Conservation (phyloP, 2,113 vertebrate species). For the Phaetusa simplex region DNA sequence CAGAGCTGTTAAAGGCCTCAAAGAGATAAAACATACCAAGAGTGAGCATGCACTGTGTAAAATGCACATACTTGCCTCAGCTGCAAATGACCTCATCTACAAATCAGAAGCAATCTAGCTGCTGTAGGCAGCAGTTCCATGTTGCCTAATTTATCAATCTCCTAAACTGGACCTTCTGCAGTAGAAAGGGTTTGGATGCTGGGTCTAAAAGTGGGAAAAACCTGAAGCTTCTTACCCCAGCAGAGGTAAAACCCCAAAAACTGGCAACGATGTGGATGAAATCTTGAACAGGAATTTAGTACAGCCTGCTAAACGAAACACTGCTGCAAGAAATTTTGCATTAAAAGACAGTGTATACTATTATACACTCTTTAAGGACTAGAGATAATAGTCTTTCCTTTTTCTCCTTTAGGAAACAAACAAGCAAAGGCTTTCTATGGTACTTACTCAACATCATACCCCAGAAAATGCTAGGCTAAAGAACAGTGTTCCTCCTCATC, state of each 20-base stretch:
- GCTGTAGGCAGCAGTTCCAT: not conserved
- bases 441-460: not conserved
- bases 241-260: not conserved
- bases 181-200: not conserved
- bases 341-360: not conserved
- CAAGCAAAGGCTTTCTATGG: not conserved
- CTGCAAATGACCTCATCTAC: not conserved
- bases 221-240: not conserved
- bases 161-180: not conserved
- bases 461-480: not conserved
- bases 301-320: not conserved
- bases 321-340: not conserved
- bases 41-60: not conserved
- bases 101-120: not conserved
- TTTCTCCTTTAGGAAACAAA: not conserved
- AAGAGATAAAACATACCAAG: not conserved
- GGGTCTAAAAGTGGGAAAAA: not conserved
- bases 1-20: not conserved
- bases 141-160: not conserved
- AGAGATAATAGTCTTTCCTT: not conserved
- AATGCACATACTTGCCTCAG: not conserved
- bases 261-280: not conserved
- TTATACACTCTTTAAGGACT: not conserved
- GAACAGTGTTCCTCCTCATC: not conserved
- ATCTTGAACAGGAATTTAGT: not conserved